Evolutionary conservation across 2,113 vertebrate species (phyloP).

Genomic region (Platycercus adscitus): DNA sequence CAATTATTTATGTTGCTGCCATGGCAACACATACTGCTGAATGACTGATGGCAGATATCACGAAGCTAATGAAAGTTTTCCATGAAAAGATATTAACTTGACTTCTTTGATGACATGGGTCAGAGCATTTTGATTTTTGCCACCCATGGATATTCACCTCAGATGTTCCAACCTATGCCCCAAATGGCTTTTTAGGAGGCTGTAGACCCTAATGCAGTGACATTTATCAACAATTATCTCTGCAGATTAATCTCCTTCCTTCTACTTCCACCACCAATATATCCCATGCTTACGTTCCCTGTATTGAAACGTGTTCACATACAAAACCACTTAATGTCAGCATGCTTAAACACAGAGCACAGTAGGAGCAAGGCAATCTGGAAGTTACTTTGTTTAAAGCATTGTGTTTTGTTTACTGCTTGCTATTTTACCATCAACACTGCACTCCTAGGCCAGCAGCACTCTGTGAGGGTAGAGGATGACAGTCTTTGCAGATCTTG

Average conservation of each 20-base stretch:
- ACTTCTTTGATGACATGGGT: background rate
- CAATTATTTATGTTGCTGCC: background rate
- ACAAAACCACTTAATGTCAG: background rate
- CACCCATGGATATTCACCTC: background rate
- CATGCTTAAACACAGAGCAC: background rate
- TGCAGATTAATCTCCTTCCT: background rate
- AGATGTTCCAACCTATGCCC: background rate
- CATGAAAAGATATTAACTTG: background rate
- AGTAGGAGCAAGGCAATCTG: background rate
- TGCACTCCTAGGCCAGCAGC: background rate
- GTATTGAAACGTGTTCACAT: rapidly evolving
- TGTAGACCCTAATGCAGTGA: background rate
- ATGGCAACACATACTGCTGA: background rate
- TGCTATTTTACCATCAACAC: background rate
- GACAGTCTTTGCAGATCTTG: background rate
- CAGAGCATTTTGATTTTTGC: background rate
- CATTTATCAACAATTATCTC: background rate
- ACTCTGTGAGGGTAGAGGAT: background rate
- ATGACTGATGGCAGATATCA: background rate
- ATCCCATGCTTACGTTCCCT: background rate
- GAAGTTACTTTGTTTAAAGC: background rate
- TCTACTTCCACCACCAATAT: background rate
- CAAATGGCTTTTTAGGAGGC: background rate
- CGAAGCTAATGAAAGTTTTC: background rate
- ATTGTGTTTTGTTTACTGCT: background rate